phyloP scores from a whole-genome alignment of 2,797 vertebrate genomes.

The Monodelphis domestica region DNA sequence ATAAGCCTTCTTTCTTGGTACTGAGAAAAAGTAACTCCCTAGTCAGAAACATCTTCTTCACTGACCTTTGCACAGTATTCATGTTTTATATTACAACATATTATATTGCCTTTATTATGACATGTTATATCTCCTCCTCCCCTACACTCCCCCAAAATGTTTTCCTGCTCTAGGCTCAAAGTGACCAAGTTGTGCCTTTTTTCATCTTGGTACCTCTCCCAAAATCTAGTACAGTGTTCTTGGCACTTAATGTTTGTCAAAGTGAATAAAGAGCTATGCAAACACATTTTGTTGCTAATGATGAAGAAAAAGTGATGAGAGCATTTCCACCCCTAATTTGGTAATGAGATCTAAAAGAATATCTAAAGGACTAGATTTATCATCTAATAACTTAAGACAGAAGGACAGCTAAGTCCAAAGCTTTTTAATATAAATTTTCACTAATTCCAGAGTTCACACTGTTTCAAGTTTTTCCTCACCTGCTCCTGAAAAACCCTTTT shows the following conservation, averaged over 20 bases:
- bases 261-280: neutral
- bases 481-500: constrained; percentile 97
- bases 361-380: neutral
- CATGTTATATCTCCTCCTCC: neutral
- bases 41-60: neutral
- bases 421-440: neutral
- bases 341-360: neutral
- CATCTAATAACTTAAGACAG: neutral
- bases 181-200: neutral
- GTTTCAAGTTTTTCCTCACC: constrained; percentile 83
- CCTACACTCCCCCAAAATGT: neutral
- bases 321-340: neutral
- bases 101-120: neutral
- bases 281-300: neutral
- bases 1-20: neutral
- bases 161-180: neutral
- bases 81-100: neutral
- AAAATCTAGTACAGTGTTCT: neutral
- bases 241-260: neutral
- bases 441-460: neutral
- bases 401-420: neutral
- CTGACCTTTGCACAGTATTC: neutral
- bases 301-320: constrained; percentile 10
- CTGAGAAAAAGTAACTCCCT: neutral
- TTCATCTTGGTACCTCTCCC: neutral